Base-by-base conservation (phyloP, 2,888 invertebrate species). In the Cabera pusaria region DNA sequence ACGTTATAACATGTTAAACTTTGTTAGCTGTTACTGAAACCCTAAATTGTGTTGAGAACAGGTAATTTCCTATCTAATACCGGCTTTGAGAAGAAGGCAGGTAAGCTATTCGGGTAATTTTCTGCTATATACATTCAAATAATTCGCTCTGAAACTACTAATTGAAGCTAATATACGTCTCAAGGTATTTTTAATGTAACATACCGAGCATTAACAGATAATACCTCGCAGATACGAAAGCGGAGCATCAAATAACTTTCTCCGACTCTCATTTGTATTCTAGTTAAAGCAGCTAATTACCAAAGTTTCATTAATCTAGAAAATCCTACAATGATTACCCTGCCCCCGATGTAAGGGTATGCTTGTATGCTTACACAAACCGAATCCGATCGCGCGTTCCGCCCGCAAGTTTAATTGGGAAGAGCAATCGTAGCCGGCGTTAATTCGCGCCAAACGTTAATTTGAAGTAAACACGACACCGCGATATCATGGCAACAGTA, bases 351-450 rank as follows among this genome's bases (percentile, higher is more conserved):
- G n/a, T n/a, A n/a, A n/a, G n/a, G n/a, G n/a, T n/a, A n/a, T n/a
- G n/a, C n/a, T n/a, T n/a, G n/a, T n/a, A n/a, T n/a, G 4, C 4
- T 14, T 14, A 14, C 3, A 14, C 14, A 4, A 14, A 31, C 34
- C 37, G 40, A 46, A 40, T 40, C 46, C 26, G 34, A 42, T 43
- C 25, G 34, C 41, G 6, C 28, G 35, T 6, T 29, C 27, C 18
- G 23, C 47, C 47, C 49, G 42, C 64, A 75, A 77, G 64, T 78
- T 78, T 74, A 78, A 79, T 77, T 77, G 74, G 76, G 67, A 71
- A 65, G 60, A 47, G 58, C 56, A 65, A 64, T 62, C 64, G 63
- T 59, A 53, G 56, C 26, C 31, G 33, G 48, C 49, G 49, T 49
- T 51, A 26, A 50, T 47, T 49, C 37, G 29, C 46, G 32, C 27